These are phyloP conservation scores for Scaptomyza hsui DNA, from an alignment of 1,140 invertebrate species.

Conservation along the genomic window DNA sequence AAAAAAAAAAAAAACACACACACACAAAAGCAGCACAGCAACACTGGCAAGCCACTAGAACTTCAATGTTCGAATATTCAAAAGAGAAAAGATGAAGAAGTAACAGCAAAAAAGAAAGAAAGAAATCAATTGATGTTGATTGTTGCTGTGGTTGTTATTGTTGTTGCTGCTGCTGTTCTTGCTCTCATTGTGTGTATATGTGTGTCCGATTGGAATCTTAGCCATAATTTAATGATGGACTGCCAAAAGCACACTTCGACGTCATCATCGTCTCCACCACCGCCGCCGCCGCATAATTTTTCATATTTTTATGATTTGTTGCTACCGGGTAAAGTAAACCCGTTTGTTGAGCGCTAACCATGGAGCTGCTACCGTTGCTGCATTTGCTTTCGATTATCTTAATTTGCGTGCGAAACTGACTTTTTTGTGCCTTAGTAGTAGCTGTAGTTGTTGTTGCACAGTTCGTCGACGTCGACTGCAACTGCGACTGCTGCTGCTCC, in stretches of 20 bases:
- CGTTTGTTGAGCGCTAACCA: slow-evolving; percentile 74
- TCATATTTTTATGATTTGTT: slow-evolving; percentile 83
- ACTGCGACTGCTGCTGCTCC: slow-evolving; percentile 10
- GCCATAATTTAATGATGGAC: slow-evolving; percentile 82
- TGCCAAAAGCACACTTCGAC: slow-evolving; percentile 81
- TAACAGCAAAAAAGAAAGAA: slow-evolving; percentile 18
- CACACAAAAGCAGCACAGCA: slow-evolving; percentile 18
- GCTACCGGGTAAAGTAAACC: slow-evolving; percentile 79
- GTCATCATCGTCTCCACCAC: slow-evolving; percentile 36
- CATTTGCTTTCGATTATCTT: slow-evolving; percentile 83
- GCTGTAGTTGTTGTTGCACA: slow-evolving; percentile 8
- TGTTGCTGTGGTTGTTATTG: slow-evolving; percentile 27
- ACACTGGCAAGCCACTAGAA: slow-evolving; percentile 31
- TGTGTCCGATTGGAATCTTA: slow-evolving; percentile 80
- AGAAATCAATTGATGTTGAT: slow-evolving; percentile 34
- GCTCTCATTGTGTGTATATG: slow-evolving; percentile 38
- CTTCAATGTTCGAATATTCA: slow-evolving; percentile 13
- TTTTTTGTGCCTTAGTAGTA: slow-evolving; percentile 58
- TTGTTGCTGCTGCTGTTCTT: slow-evolving; percentile 19
- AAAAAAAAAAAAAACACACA: too few relatives aligned
- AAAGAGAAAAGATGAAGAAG: slow-evolving; percentile 9
- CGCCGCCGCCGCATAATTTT: slow-evolving; percentile 73
- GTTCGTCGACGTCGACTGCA: slow-evolving; percentile 1
- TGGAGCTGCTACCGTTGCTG: slow-evolving; percentile 76
- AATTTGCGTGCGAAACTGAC: slow-evolving; percentile 84